A percentile compares a stretch with the other conserved stretches of the same genome.
phyloP scores from a whole-genome alignment of 2,888 invertebrate genomes.

The Drosophila suboccidentalis region DNA sequence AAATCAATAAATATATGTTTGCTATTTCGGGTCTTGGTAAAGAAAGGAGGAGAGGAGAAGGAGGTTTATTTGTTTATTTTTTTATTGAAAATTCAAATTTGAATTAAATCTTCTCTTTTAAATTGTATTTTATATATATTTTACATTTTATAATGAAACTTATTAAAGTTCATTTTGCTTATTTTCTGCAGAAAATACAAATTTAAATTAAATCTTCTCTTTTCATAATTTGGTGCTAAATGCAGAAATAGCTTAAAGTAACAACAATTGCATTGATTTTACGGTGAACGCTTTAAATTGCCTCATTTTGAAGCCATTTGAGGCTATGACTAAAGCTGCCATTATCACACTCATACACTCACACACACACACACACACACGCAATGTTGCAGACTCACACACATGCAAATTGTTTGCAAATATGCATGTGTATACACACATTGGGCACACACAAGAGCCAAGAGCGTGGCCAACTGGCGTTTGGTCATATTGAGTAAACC shows the following conservation, averaged over 20 bases:
- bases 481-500: conserved; percentile 62
- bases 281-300: conserved; percentile 47
- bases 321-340: conserved; percentile 45
- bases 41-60: no score
- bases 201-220: background rate
- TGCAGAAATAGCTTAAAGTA: background rate
- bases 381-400: conserved; percentile 27
- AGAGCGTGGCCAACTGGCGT: conserved; percentile 66
- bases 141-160: background rate
- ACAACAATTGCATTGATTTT: background rate
- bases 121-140: no score
- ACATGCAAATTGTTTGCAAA: conserved; percentile 36
- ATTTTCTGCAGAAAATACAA: background rate
- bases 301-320: conserved; percentile 47
- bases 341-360: conserved; percentile 45
- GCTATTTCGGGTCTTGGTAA: background rate
- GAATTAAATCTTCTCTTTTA: background rate
- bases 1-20: background rate
- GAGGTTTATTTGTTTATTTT: background rate
- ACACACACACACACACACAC: conserved; percentile 14
- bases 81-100: background rate
- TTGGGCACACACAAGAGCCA: conserved; percentile 37
- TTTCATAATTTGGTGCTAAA: background rate
- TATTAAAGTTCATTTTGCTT: background rate
- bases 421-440: conserved; percentile 18